Evolutionary conservation across 2,797 vertebrate genomes (phyloP).

Genomic region (Catostomus latipinnis): DNA sequence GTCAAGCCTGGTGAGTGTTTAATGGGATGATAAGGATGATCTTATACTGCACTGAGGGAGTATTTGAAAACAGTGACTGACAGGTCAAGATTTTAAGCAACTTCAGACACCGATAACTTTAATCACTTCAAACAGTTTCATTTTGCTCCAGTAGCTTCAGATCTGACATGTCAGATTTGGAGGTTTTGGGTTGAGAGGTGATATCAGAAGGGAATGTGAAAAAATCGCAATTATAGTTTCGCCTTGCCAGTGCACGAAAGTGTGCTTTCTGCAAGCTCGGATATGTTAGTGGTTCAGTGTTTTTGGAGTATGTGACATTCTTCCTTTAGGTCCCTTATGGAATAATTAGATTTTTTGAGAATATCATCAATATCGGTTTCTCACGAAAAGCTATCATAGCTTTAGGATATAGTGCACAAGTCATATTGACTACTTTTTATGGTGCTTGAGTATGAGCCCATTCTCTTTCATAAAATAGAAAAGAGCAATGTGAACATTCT

Average conservation of each 20-base stretch:
- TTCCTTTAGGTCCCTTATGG: neutral
- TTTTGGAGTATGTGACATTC: neutral
- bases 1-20: neutral
- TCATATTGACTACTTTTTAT: too few relatives aligned
- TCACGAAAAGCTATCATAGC: neutral
- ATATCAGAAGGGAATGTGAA: neutral
- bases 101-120: neutral
- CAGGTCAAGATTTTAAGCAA: neutral
- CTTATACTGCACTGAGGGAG: neutral
- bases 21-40: conserved; percentile 17
- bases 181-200: neutral
- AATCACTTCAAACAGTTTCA: neutral
- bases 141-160: neutral
- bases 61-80: conserved; percentile 1
- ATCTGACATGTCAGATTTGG: too few relatives aligned
- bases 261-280: neutral
- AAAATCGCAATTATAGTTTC: conserved; percentile 9
- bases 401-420: neutral
- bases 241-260: neutral
- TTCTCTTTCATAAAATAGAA: too few relatives aligned
- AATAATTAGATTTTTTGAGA: too few relatives aligned
- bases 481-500: too few relatives aligned
- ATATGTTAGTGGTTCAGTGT: neutral
- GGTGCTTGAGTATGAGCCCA: too few relatives aligned
- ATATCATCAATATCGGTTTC: too few relatives aligned